Conservation (phyloP, 1,140 invertebrate genomes). For the Drosophila gunungcola region DNA sequence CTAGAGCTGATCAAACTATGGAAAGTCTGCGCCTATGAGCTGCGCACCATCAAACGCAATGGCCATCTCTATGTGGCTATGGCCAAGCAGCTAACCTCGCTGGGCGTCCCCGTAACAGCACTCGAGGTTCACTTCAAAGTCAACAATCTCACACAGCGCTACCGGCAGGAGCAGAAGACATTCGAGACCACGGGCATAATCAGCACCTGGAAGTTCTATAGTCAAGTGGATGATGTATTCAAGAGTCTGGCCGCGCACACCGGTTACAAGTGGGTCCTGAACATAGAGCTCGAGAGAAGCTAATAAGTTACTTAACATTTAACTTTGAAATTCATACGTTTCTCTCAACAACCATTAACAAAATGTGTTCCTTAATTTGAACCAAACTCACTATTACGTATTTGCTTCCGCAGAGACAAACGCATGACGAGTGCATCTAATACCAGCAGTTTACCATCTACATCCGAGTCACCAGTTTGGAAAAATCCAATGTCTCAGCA, state of each 20-base stretch:
- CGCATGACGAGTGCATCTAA: slow-evolving; percentile 82
- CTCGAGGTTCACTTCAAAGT: slow-evolving; percentile 84
- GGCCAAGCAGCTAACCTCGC: slow-evolving; percentile 78
- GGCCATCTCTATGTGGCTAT: slow-evolving; percentile 84
- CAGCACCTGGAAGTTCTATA: slow-evolving; percentile 84
- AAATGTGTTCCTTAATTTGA: not conserved
- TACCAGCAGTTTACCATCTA: slow-evolving; percentile 80
- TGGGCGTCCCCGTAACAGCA: slow-evolving; percentile 81
- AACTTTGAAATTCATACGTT: no score
- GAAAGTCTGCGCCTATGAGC: slow-evolving; percentile 84
- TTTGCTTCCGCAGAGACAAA: slow-evolving; percentile 68
- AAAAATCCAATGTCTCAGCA: slow-evolving; percentile 85
- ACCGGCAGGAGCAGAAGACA: slow-evolving; percentile 82
- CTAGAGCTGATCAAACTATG: slow-evolving; percentile 84
- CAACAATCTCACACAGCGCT: slow-evolving; percentile 83
- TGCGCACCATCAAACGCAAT: slow-evolving; percentile 84
- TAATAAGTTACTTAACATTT: no score
- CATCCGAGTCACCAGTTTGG: slow-evolving; percentile 84
- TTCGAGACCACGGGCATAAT: slow-evolving; percentile 82
- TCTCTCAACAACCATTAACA: no score
- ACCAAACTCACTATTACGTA: not conserved
- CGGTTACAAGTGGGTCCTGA: slow-evolving; percentile 67
- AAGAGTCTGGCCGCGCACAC: slow-evolving; percentile 81
- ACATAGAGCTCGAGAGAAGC: no score
- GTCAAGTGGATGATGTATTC: slow-evolving; percentile 84